A percentile compares a stretch with the other conserved stretches of the same genome.
Evolutionary conservation across 2,113 vertebrate genomes (phyloP).

Genomic region (Cyprinodon brontotheroides): DNA sequence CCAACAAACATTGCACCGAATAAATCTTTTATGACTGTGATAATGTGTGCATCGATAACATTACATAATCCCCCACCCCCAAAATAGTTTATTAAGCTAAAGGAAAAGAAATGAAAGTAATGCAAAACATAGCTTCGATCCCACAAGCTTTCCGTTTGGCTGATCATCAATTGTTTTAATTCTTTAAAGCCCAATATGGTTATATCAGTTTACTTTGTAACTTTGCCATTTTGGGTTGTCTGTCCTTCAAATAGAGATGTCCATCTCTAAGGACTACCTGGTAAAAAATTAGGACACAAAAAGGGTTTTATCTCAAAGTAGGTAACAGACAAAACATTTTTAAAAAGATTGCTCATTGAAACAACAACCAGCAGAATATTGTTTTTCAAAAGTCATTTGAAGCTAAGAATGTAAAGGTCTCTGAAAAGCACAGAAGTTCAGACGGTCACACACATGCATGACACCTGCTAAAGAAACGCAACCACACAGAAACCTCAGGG

Average conservation of each 20-base stretch:
- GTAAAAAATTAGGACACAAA: too few relatives aligned
- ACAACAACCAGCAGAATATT: not conserved
- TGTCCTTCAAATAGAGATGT: not conserved
- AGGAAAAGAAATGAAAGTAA: too few relatives aligned
- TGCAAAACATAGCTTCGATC: too few relatives aligned
- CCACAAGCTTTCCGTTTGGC: too few relatives aligned
- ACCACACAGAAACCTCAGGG: constrained; percentile 52
- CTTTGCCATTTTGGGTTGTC: not conserved
- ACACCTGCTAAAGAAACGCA: constrained; percentile 43
- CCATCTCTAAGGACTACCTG: too few relatives aligned
- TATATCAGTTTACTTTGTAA: not conserved
- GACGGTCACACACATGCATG: constrained; percentile 27
- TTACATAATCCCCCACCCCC: too few relatives aligned
- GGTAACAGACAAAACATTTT: not conserved
- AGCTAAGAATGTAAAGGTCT: not conserved
- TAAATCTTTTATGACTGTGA: too few relatives aligned
- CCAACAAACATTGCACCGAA: too few relatives aligned
- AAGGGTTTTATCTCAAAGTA: not conserved
- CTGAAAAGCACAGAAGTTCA: constrained; percentile 2
- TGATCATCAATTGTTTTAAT: not conserved
- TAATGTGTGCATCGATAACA: too few relatives aligned
- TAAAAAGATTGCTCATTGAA: not conserved
- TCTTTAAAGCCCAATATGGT: not conserved
- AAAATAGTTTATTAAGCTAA: too few relatives aligned
- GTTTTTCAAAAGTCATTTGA: not conserved